A percentile compares a stretch with the other conserved stretches of the same genome.
Evolutionary conservation across 2,888 invertebrate species (phyloP).

Genomic region (Arge pagana): DNA sequence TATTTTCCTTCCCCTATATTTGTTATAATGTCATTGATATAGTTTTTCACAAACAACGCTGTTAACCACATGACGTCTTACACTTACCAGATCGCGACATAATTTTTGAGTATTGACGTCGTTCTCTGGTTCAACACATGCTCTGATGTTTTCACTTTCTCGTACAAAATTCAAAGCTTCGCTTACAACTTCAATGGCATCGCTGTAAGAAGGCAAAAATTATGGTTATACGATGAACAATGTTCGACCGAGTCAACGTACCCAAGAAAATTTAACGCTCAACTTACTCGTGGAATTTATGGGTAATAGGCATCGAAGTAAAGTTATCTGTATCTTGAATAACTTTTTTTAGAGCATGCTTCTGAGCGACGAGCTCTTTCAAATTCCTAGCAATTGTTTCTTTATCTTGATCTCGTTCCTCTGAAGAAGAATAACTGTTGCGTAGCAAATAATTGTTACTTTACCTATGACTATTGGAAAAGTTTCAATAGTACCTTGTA

Average conservation of each 20-base stretch:
- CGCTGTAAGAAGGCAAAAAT: slow-evolving; percentile 30
- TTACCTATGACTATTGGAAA: not conserved
- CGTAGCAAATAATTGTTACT: not conserved
- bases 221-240: slow-evolving; percentile 1
- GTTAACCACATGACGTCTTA: too few species aligned
- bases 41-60: too few species aligned
- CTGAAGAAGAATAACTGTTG: slow-evolving; percentile 23
- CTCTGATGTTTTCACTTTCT: slow-evolving; percentile 26
- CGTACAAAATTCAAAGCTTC: slow-evolving; percentile 38
- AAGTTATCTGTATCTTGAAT: slow-evolving; percentile 33
- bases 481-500: slow-evolving; percentile 25
- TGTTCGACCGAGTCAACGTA: not conserved
- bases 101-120: slow-evolving; percentile 11
- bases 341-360: slow-evolving; percentile 40
- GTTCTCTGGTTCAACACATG: slow-evolving; percentile 10
- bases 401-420: slow-evolving; percentile 22
- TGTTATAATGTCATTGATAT: slow-evolving; percentile 16
- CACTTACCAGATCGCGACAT: slow-evolving; percentile 12
- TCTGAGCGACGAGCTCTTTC: slow-evolving; percentile 34
- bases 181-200: slow-evolving; percentile 34
- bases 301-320: slow-evolving; percentile 40
- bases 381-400: slow-evolving; percentile 38
- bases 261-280: not conserved
- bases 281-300: slow-evolving; percentile 39
- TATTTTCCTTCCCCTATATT: slow-evolving; percentile 12